Percentiles rank a stretch among this genome's conserved stretches.
These are phyloP conservation scores for Drosophila putrida DNA, from an alignment of 2,888 invertebrate genomes.

Conservation along the genomic window DNA sequence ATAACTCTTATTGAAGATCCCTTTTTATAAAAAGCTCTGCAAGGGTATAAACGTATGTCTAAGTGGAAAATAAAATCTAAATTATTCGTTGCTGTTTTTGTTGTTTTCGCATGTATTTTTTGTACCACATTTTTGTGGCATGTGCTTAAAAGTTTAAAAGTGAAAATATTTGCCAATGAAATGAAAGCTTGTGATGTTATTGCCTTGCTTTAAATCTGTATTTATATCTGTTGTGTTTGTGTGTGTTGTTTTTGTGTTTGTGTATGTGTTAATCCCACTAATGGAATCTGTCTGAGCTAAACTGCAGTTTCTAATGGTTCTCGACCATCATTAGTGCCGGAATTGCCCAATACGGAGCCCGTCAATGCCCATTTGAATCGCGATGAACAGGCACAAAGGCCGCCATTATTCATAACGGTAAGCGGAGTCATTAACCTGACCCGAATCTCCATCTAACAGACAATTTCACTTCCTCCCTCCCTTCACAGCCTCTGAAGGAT, in stretches of 20 bases:
- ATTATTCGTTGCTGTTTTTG: conserved; percentile 21
- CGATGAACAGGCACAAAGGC: conserved; percentile 87
- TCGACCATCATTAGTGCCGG: conserved; percentile 72
- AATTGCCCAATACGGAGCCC: conserved; percentile 83
- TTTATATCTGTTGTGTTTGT: conserved; percentile 7
- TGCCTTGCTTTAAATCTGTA: conserved; percentile 32
- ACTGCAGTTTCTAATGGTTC: conserved; percentile 68
- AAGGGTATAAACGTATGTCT: background rate
- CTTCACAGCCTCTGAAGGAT: conserved; percentile 89
- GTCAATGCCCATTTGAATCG: conserved; percentile 85
- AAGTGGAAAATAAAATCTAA: background rate
- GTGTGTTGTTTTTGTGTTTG: conserved; percentile 6
- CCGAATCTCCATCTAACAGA: conserved; percentile 1
- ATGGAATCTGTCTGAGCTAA: conserved; percentile 67
- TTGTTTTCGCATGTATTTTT: conserved; percentile 48
- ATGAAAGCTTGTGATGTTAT: conserved; percentile 29
- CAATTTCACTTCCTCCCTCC: background rate
- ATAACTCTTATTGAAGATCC: too few species aligned
- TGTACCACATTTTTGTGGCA: conserved; percentile 27
- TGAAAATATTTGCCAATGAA: conserved; percentile 28
- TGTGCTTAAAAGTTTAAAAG: conserved; percentile 52
- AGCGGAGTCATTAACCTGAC: conserved; percentile 79
- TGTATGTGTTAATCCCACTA: conserved; percentile 73
- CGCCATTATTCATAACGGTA: conserved; percentile 90
- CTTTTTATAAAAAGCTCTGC: background rate